Conservation (phyloP, 2,888 invertebrate species). For the Diadegma fenestrale region DNA sequence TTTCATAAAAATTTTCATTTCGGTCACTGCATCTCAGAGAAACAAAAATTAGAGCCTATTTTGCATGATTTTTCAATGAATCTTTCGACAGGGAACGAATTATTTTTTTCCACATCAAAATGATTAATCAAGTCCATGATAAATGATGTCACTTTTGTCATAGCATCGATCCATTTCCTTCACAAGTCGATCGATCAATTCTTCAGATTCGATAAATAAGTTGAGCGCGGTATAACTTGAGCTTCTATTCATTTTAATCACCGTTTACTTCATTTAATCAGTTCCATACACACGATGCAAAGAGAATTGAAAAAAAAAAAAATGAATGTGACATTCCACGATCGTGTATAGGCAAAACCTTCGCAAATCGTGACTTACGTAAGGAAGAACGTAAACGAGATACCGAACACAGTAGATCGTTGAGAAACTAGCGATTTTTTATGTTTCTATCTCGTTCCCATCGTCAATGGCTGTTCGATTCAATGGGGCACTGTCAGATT, state of each 20-base stretch:
- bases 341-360: conserved; percentile 34
- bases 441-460: conserved; percentile 8
- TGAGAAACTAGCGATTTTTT: conserved; percentile 15
- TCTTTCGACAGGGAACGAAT: background rate
- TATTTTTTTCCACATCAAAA: conserved; percentile 7
- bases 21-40: no score
- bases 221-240: background rate
- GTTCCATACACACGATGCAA: conserved; percentile 21
- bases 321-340: background rate
- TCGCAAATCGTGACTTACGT: conserved; percentile 45
- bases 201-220: conserved; percentile 8
- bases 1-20: background rate
- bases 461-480: conserved; percentile 6
- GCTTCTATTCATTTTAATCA: background rate
- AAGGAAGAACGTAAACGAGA: conserved; percentile 47
- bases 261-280: background rate
- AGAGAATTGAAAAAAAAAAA: background rate
- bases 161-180: background rate
- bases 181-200: background rate
- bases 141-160: conserved; percentile 19
- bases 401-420: conserved; percentile 45
- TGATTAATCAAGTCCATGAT: conserved; percentile 19
- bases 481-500: conserved; percentile 8
- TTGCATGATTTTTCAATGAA: background rate
- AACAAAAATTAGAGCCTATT: background rate